Base-by-base conservation (phyloP, 1,140 invertebrate genomes). In the Drusus annulatus region DNA sequence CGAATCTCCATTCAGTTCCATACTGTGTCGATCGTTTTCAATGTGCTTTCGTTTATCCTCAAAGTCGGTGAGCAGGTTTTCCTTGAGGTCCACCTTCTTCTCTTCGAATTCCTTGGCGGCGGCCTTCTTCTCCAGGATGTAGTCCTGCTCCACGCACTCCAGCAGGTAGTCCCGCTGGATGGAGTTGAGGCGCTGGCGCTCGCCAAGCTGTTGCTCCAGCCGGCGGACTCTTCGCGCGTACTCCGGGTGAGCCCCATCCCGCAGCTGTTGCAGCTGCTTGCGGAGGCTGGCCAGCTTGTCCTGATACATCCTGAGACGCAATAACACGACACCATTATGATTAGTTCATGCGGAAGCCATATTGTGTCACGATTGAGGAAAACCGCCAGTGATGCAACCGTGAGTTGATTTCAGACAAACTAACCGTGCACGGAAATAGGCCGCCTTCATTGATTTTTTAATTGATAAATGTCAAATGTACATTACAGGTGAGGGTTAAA, bases 31-130 rank as follows among this genome's bases (percentile, higher is more conserved):
- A 86, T 99, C 98, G 82, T 92, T 92, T 88, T 99, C 97, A 81
- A 99, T 96, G 82, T 94, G 92, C 84, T 95, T 94, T 84, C 94
- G 92, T 85, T 98, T 98, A 81, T 99, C 98, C 86, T 98, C 97
- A 86, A 98, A 94, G 86, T 98, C 97, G 50, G 93, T 92, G 13
- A 99, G 91, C 16, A 99, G 87, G 89, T 94, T 97, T 87, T 98
- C 97, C 85, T 95, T 94, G 13, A 99, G 88, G 86, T 98, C 97
- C 83, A 96, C 92, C 86, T 98, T 98, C 86, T 98, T 98, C 84
- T 99, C 97, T 87, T 99, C 97, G 91, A 97, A 98, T 85, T 99
- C 97, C 88, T 96, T 95, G 0, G 92, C 93, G 3, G 97, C 95
- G 28, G 94, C 93, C 87, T 95, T 95, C 86, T 96, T 96, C 86